phyloP scores from a whole-genome alignment of 2,113 vertebrate genomes.

The Psittacus erithacus region DNA sequence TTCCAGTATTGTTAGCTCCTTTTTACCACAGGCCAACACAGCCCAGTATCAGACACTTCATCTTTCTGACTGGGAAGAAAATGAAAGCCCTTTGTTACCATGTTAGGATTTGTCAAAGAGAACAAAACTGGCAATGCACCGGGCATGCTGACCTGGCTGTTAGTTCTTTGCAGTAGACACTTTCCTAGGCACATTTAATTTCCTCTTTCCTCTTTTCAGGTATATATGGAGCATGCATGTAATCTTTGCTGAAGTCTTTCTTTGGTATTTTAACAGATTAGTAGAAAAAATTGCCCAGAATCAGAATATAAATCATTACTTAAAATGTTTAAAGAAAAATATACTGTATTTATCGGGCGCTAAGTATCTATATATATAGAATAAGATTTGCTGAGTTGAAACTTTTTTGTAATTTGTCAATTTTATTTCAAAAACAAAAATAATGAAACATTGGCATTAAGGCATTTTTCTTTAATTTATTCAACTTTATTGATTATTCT shows the following conservation, averaged over 20 bases:
- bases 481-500: not conserved
- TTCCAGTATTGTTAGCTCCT: conserved; percentile 11
- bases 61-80: not conserved
- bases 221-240: not conserved
- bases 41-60: conserved; percentile 1
- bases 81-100: conserved; percentile 6
- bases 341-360: not conserved
- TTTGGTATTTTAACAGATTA: not conserved
- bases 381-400: not conserved
- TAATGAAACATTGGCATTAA: not conserved
- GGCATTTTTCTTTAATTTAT: not conserved
- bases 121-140: not conserved
- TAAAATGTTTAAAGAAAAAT: not conserved
- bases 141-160: not conserved
- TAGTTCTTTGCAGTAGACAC: not conserved
- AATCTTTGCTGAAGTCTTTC: not conserved
- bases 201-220: not conserved
- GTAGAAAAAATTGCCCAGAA: not conserved
- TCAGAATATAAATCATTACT: not conserved
- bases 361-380: not conserved
- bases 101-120: not conserved
- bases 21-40: not conserved
- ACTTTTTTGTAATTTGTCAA: not conserved
- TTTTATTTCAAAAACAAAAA: not conserved
- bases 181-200: conserved; percentile 6